A percentile compares a stretch with the other conserved stretches of the same genome.
Evolutionary conservation across 2,888 invertebrate species (phyloP).

Genomic region (Galeruca laticollis): DNA sequence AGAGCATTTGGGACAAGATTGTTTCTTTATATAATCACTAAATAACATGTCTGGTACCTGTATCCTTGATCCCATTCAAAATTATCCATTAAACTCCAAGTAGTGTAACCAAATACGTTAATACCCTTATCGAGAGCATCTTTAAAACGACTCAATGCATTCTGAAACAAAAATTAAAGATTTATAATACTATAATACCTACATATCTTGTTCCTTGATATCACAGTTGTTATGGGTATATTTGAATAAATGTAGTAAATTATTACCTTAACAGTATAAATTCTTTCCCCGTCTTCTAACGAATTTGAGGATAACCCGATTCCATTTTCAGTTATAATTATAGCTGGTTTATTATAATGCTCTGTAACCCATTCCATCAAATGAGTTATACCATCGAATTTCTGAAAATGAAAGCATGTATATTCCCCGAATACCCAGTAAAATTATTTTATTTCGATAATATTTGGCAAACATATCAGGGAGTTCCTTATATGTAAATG

Average conservation of each 20-base stretch:
- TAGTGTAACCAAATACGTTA: constrained; percentile 9
- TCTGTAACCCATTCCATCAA: not conserved
- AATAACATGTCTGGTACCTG: not conserved
- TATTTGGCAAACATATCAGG: too few relatives aligned
- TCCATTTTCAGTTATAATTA: constrained; percentile 21
- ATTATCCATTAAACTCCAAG: constrained; percentile 18
- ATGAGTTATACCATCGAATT: not conserved
- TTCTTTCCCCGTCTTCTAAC: constrained; percentile 65
- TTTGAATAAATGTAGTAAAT: not conserved
- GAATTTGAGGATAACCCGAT: constrained; percentile 56
- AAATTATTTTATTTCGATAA: too few relatives aligned
- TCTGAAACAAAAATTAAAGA: not conserved
- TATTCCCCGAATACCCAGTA: too few relatives aligned
- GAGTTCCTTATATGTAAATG: too few relatives aligned
- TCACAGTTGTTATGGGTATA: too few relatives aligned
- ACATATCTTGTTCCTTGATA: too few relatives aligned
- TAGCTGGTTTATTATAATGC: constrained; percentile 7
- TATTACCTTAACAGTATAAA: constrained; percentile 61
- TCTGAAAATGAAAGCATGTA: not conserved
- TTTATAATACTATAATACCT: too few relatives aligned
- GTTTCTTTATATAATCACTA: too few relatives aligned
- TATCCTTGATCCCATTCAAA: constrained; percentile 14
- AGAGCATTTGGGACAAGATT: too few relatives aligned
- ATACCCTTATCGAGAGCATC: constrained; percentile 7
- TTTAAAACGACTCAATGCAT: constrained; percentile 16